These are phyloP conservation scores for Coilia nasus DNA, from an alignment of 2,797 vertebrate genomes.

Conservation along the genomic window DNA sequence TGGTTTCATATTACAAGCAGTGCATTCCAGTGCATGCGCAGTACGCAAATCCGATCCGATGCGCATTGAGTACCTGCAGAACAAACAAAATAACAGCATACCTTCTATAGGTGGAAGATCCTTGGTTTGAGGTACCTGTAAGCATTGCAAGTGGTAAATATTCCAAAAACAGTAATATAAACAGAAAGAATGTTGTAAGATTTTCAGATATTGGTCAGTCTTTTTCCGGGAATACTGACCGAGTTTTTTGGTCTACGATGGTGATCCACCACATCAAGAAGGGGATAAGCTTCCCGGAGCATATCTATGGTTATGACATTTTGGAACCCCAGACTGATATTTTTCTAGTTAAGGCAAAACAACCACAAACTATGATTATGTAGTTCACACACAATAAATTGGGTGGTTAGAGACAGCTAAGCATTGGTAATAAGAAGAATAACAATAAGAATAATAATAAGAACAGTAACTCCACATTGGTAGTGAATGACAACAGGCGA, in stretches of 20 bases:
- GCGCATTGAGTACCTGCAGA: no score
- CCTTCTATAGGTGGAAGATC: slow-evolving; percentile 87
- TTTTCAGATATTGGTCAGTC: neutral
- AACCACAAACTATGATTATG: neutral
- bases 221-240: slow-evolving; percentile 63
- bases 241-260: slow-evolving; percentile 84
- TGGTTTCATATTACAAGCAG: no score
- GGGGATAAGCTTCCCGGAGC: slow-evolving; percentile 85
- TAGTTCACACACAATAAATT: slow-evolving; percentile 2
- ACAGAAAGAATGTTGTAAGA: neutral
- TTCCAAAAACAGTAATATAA: neutral
- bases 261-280: slow-evolving; percentile 92
- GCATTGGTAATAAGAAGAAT: no score
- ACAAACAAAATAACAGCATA: slow-evolving; percentile 58
- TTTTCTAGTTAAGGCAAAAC: slow-evolving; percentile 64
- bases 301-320: slow-evolving; percentile 87
- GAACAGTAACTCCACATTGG: neutral
- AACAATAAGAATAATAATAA: neutral
- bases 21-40: no score
- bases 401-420: neutral
- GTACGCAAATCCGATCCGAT: no score
- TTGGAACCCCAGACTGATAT: slow-evolving; percentile 86
- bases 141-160: slow-evolving; percentile 48
- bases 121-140: slow-evolving; percentile 75
- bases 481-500: neutral